Evolutionary conservation across 35 echinoderm and acorn worm species (phyloP).

Genomic region (Lytechinus variegatus): DNA sequence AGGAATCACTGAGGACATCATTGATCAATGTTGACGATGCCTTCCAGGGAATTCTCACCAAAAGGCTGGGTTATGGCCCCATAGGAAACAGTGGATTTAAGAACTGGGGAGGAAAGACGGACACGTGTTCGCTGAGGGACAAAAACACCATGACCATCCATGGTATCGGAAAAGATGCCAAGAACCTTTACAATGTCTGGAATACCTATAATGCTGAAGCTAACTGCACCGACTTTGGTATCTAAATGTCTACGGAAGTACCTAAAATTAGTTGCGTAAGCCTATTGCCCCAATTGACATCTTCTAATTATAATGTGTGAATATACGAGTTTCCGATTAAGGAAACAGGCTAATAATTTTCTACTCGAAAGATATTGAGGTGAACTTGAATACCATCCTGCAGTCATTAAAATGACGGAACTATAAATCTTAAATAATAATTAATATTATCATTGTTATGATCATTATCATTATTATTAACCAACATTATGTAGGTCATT

Average conservation of each 20-base stretch:
- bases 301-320: too few species aligned
- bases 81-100: not conserved
- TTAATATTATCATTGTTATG: not conserved
- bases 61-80: conserved; percentile 17
- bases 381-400: too few species aligned
- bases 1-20: conserved; percentile 14
- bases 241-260: not conserved
- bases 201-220: not conserved
- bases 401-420: too few species aligned
- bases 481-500: too few species aligned
- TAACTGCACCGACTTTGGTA: conserved; percentile 21
- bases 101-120: conserved; percentile 39
- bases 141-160: conserved; percentile 26
- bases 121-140: not conserved
- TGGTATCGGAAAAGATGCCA: conserved; percentile 15
- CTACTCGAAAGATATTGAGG: too few species aligned
- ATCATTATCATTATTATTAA: too few species aligned
- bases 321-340: too few species aligned
- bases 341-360: too few species aligned
- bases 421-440: too few species aligned
- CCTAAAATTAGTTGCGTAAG: not conserved
- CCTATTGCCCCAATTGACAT: too few species aligned
- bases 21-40: conserved; percentile 48
- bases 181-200: conserved; percentile 22
- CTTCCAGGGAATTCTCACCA: conserved; percentile 37